Percentiles rank a stretch among this genome's conserved stretches.
These are phyloP conservation scores for Notothenia coriiceps DNA, from an alignment of 2,113 vertebrate genomes.

Conservation along the genomic window DNA sequence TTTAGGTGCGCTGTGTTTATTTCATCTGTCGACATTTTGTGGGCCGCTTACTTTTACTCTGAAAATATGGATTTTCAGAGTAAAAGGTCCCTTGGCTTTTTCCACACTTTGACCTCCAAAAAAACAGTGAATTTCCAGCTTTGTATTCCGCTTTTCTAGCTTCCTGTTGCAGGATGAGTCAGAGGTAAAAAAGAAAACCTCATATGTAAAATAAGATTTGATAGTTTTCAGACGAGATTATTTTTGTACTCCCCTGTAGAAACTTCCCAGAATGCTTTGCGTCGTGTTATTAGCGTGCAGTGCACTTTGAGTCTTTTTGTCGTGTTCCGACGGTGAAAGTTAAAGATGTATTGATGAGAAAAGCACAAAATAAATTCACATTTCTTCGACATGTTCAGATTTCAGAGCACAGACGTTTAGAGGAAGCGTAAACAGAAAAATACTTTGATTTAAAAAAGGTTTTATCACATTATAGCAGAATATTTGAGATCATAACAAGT, in stretches of 20 bases:
- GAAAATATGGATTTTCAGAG: slow-evolving; percentile 5
- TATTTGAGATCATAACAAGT: too few species aligned
- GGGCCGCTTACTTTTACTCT: too few species aligned
- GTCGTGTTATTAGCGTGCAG: slow-evolving; percentile 7
- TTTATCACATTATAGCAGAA: too few species aligned
- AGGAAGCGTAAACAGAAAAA: too few species aligned
- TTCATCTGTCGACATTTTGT: slow-evolving; percentile 27
- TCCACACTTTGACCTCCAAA: neutral
- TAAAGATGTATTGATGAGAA: neutral
- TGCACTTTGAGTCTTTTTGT: too few species aligned
- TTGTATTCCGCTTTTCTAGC: slow-evolving; percentile 8
- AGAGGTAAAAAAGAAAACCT: too few species aligned
- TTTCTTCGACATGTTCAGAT: neutral
- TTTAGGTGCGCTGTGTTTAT: slow-evolving; percentile 59
- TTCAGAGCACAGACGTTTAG: neutral
- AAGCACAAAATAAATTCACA: neutral
- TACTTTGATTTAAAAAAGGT: too few species aligned
- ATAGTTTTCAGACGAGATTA: slow-evolving; percentile 56
- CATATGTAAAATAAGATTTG: slow-evolving; percentile 49
- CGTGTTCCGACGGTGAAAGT: too few species aligned
- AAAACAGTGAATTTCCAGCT: neutral
- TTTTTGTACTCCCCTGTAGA: slow-evolving; percentile 67
- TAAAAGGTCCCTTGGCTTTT: slow-evolving; percentile 1
- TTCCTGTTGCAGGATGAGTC: slow-evolving; percentile 45
- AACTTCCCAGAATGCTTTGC: slow-evolving; percentile 22